These are phyloP conservation scores for Clamator glandarius DNA, from an alignment of 2,797 vertebrate genomes.

Conservation along the genomic window DNA sequence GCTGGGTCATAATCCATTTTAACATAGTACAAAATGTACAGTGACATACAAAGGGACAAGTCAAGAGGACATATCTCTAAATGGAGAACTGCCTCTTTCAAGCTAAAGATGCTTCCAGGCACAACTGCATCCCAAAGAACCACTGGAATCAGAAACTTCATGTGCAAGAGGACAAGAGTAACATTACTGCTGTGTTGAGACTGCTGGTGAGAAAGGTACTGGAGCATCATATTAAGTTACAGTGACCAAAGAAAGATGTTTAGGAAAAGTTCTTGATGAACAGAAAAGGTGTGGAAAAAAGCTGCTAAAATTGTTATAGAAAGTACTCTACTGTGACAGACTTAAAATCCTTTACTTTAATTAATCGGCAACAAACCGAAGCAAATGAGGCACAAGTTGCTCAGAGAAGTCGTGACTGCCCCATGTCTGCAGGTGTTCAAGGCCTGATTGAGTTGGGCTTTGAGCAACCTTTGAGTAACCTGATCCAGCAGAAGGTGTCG, in stretches of 20 bases:
- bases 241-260: background rate
- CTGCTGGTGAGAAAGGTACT: background rate
- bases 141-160: background rate
- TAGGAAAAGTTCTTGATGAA: background rate
- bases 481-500: too few species aligned
- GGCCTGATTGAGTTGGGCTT: too few species aligned
- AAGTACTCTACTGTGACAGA: background rate
- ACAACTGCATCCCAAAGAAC: background rate
- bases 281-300: background rate
- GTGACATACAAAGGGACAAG: background rate
- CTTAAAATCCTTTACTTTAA: background rate
- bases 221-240: background rate
- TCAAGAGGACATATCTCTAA: background rate
- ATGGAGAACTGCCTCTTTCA: background rate
- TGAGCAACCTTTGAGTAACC: too few species aligned
- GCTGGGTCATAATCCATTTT: background rate
- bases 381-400: too few species aligned
- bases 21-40: background rate
- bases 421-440: too few species aligned
- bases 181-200: background rate
- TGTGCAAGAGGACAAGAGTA: background rate
- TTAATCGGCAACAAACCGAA: background rate
- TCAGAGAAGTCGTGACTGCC: too few species aligned
- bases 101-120: background rate
- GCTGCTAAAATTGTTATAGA: background rate